These are phyloP conservation scores for Bicyclus anynana DNA, from an alignment of 1,140 invertebrate species.

Conservation along the genomic window DNA sequence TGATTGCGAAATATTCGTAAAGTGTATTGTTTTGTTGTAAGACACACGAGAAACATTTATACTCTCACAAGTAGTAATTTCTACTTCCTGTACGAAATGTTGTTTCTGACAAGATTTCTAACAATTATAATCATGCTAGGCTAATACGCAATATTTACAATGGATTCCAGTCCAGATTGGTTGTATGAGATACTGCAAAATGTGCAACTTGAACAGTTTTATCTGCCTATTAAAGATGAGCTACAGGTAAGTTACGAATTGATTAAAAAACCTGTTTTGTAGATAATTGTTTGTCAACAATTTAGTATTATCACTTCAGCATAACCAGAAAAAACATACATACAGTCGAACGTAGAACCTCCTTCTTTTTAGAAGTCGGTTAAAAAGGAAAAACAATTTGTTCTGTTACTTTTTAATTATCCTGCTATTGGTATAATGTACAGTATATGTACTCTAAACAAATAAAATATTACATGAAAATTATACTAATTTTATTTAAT, in stretches of 20 bases:
- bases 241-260: conserved; percentile 81
- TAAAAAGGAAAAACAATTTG: too few species aligned
- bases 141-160: conserved; percentile 27
- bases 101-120: conserved; percentile 36
- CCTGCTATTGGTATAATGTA: too few species aligned
- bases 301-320: too few species aligned
- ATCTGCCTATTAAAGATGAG: conserved; percentile 92
- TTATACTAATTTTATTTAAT: too few species aligned
- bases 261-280: not conserved
- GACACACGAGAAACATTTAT: not conserved
- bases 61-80: conserved; percentile 24
- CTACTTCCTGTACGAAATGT: conserved; percentile 62
- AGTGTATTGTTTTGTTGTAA: not conserved
- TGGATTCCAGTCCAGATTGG: conserved; percentile 86
- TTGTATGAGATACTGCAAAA: conserved; percentile 90
- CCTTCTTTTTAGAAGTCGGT: too few species aligned
- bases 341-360: too few species aligned
- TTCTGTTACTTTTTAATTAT: too few species aligned
- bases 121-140: conserved; percentile 21
- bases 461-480: too few species aligned
- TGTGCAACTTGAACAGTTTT: conserved; percentile 95
- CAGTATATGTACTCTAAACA: too few species aligned
- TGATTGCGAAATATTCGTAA: conserved; percentile 8
- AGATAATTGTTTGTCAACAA: too few species aligned
- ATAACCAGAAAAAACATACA: too few species aligned